Percentiles rank a stretch among this genome's conserved stretches.
These are phyloP conservation scores for Sarcoramphus papa DNA, from an alignment of 2,797 vertebrate species.

Conservation along the genomic window DNA sequence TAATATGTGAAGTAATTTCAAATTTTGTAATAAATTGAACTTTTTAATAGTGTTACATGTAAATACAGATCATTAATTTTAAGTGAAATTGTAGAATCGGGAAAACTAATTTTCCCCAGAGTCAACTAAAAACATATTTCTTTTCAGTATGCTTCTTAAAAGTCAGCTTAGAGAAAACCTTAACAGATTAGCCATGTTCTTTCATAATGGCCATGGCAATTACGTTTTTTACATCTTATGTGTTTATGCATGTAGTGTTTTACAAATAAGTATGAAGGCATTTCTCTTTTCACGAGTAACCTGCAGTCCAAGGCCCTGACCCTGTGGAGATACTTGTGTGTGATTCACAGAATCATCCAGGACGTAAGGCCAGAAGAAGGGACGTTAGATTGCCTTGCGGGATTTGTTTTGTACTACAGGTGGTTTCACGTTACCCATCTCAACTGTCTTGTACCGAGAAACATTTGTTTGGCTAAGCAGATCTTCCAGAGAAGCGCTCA, in stretches of 20 bases:
- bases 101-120: neutral
- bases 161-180: neutral
- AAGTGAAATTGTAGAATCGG: neutral
- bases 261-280: neutral
- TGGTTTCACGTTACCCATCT: neutral
- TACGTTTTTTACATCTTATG: neutral
- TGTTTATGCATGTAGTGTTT: neutral
- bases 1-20: neutral
- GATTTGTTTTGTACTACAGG: neutral
- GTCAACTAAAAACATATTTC: neutral
- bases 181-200: neutral
- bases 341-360: neutral
- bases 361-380: neutral
- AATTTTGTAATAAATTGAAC: neutral
- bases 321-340: neutral
- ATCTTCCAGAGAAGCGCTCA: neutral
- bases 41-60: neutral
- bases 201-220: fast-evolving
- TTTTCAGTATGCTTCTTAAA: neutral
- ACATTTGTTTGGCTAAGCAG: neutral
- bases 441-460: neutral
- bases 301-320: neutral
- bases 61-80: neutral
- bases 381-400: fast-evolving
- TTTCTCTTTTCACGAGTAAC: neutral